Evolutionary conservation across 2,888 invertebrate genomes (phyloP).

Genomic region (Heliconius sara): DNA sequence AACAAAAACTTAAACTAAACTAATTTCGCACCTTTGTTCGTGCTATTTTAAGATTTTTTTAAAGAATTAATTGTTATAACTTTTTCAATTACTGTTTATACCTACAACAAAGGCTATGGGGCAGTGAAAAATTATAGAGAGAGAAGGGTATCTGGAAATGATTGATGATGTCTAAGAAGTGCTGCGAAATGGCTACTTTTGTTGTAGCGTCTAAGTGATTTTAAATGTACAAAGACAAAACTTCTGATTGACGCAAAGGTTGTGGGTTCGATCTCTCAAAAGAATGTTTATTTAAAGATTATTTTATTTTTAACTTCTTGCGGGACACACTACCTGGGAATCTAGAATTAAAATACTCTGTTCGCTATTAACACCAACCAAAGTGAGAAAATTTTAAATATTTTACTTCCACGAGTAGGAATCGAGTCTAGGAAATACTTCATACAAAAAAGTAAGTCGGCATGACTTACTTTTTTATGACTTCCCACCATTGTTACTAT

Average conservation of each 20-base stretch:
- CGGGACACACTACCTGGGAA: no score
- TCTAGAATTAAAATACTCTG: no score
- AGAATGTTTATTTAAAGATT: no score
- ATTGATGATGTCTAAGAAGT: slow-evolving; percentile 32
- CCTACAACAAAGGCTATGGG: slow-evolving; percentile 29
- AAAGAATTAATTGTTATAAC: slow-evolving; percentile 10
- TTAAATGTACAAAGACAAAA: slow-evolving; percentile 15
- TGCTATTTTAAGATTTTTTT: neutral
- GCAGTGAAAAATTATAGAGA: slow-evolving; percentile 40
- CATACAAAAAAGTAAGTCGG: no score
- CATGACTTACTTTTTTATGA: no score
- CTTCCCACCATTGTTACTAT: no score
- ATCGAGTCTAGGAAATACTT: no score
- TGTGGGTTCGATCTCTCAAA: neutral
- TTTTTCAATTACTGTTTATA: slow-evolving; percentile 25
- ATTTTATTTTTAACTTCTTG: no score
- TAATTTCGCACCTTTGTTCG: neutral
- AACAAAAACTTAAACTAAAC: neutral
- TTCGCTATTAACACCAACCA: no score
- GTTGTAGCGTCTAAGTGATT: slow-evolving; percentile 19
- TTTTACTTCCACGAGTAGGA: no score
- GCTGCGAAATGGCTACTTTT: slow-evolving; percentile 20
- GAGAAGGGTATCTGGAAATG: slow-evolving; percentile 30
- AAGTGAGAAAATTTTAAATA: no score
- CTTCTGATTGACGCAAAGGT: neutral